Evolutionary conservation across 2,888 invertebrate genomes (phyloP), one percentile per base, ranked within the genome.

Genomic region (Agriopis leucophaearia): DNA sequence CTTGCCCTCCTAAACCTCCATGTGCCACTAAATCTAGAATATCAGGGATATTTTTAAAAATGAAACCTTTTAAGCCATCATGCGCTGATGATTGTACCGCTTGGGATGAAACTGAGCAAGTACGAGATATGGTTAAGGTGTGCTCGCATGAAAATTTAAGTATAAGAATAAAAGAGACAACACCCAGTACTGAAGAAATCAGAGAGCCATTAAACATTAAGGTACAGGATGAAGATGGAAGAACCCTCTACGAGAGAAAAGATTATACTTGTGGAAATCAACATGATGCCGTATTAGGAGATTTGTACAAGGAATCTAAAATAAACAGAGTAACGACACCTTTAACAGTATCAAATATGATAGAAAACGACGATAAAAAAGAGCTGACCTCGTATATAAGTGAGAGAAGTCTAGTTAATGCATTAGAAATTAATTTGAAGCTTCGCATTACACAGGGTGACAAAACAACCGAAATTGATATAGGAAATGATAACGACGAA

Each of bases 361-460:
- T 70, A 45, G 71, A 80, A 18, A 76, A 79, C 59, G 73, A 67
- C 4, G 64, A 73, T 42, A 59, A 69, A 7, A 64, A 74, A 59
- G 71, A 80, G 16, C 61, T 75, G 2, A 64, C 62, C 3, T 74
- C 82, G 51, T 66, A 62, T 1, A 81, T 73, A 71, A 87, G 84
- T 60, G 79, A 83, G 12, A 71, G 70, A 2, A 90, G 87, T 71
- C 59, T 85, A 42, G 73, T 82, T 10, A 89, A 90, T 74, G 75
- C 85, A 45, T 81, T 91, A 56, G 91, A 91, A 81, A 90, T 92
- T 47, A 83, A 87, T 69, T 86, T 92, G 45, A 88, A 87, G 65
- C 68, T 91, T 8, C 88, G 85, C 72, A 81, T 90, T 1, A 83
- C 81, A 60, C 84, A 85, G 63, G 85, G 83, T 0, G 88, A 90